phyloP scores from a whole-genome alignment of 2,888 invertebrate genomes.

The Carcina quercana region DNA sequence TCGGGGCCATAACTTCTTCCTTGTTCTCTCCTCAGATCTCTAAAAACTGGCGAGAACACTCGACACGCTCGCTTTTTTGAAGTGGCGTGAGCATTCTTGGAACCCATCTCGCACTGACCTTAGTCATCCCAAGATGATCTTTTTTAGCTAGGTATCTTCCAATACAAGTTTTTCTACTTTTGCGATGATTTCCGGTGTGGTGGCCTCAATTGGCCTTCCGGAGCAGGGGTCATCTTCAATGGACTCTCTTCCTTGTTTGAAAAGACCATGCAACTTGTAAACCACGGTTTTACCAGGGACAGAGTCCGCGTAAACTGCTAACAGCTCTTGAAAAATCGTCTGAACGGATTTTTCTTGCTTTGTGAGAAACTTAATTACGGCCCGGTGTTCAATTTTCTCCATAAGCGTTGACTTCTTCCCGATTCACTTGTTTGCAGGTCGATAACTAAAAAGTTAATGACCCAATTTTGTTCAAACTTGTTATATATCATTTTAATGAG shows the following conservation, averaged over 20 bases:
- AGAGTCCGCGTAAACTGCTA: background rate
- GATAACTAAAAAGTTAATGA: too few species aligned
- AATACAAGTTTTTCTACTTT: too few species aligned
- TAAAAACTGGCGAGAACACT: conserved; percentile 11
- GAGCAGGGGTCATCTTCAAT: conserved; percentile 1
- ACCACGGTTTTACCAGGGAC: background rate
- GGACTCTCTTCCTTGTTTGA: background rate
- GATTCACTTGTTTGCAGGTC: too few species aligned
- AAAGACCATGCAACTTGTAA: background rate
- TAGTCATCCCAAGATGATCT: too few species aligned
- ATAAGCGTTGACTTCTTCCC: too few species aligned
- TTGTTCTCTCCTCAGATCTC: conserved; percentile 9
- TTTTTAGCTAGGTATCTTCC: too few species aligned
- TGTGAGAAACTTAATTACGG: too few species aligned
- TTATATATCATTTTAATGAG: too few species aligned
- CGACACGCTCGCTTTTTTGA: conserved; percentile 18
- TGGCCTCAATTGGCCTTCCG: background rate
- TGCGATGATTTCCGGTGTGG: too few species aligned
- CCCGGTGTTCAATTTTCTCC: too few species aligned
- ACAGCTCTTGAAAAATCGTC: background rate
- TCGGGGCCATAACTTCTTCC: conserved; percentile 10
- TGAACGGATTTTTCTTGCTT: background rate
- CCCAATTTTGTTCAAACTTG: too few species aligned
- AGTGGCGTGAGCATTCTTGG: conserved; percentile 19
- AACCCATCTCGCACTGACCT: background rate